Evolutionary conservation across 2,888 invertebrate genomes (phyloP).

Genomic region (Tigriopus californicus): DNA sequence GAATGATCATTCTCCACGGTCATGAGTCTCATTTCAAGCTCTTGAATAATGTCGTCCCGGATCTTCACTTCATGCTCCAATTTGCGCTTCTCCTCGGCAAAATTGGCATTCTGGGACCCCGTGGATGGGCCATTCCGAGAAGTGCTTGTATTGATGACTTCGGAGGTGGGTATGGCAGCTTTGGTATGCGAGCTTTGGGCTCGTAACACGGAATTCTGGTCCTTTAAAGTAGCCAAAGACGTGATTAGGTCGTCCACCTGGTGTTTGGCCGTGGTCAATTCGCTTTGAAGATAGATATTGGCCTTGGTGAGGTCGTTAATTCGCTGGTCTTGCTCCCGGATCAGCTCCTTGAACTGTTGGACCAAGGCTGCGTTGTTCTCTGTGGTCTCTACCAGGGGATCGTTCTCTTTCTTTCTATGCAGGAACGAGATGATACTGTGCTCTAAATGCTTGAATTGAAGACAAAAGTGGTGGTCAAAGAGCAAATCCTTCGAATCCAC

Average conservation of each 20-base stretch:
- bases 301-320: conserved; percentile 35
- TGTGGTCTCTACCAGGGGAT: conserved; percentile 22
- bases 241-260: not conserved
- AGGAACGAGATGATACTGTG: conserved; percentile 2
- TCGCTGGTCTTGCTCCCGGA: conserved; percentile 65
- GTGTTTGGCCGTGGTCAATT: not conserved
- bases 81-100: not conserved
- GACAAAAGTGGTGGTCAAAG: conserved; percentile 86
- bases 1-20: too few relatives aligned
- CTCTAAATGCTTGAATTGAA: conserved; percentile 50
- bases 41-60: not conserved
- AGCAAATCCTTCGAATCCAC: conserved; percentile 55
- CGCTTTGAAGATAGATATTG: not conserved
- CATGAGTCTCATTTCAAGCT: not conserved
- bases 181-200: not conserved
- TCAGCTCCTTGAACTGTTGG: conserved; percentile 68
- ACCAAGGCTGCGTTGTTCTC: conserved; percentile 29
- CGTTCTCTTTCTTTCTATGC: not conserved
- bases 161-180: too few relatives aligned
- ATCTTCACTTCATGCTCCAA: not conserved
- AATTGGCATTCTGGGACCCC: not conserved
- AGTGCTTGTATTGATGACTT: not conserved
- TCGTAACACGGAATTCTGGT: not conserved
- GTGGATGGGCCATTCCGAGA: not conserved
- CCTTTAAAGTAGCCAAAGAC: not conserved